phyloP scores from a whole-genome alignment of 2,888 invertebrate genomes.

The Eretmocerus hayati region DNA sequence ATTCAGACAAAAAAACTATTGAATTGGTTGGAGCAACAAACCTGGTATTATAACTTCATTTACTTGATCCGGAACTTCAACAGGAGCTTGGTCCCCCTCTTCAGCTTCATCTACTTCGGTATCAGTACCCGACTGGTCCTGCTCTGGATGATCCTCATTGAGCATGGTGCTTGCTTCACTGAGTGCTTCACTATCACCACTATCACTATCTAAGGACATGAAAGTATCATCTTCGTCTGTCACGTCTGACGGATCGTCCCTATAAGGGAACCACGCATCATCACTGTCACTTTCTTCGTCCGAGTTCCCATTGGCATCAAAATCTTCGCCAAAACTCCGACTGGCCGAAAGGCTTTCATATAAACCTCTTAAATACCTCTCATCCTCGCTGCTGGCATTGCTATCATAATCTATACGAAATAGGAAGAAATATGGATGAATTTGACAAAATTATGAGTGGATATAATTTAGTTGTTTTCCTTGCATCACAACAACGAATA shows the following conservation, averaged over 20 bases:
- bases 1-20: no score
- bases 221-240: background rate
- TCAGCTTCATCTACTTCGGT: background rate
- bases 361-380: background rate
- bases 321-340: background rate
- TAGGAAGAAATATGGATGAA: background rate
- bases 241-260: background rate
- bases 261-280: background rate
- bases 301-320: background rate
- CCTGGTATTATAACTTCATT: no score
- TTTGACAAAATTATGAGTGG: background rate
- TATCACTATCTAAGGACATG: background rate
- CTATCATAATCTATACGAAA: background rate
- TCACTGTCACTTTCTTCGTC: background rate
- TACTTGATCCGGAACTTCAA: no score
- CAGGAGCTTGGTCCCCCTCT: no score
- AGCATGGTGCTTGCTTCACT: background rate
- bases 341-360: background rate
- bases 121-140: background rate
- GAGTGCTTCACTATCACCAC: background rate
- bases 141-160: background rate
- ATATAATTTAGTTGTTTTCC: background rate
- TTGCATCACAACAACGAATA: background rate
- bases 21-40: no score
- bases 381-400: background rate